Evolutionary conservation across 2,113 vertebrate species (phyloP).

Genomic region (Rhea americana): DNA sequence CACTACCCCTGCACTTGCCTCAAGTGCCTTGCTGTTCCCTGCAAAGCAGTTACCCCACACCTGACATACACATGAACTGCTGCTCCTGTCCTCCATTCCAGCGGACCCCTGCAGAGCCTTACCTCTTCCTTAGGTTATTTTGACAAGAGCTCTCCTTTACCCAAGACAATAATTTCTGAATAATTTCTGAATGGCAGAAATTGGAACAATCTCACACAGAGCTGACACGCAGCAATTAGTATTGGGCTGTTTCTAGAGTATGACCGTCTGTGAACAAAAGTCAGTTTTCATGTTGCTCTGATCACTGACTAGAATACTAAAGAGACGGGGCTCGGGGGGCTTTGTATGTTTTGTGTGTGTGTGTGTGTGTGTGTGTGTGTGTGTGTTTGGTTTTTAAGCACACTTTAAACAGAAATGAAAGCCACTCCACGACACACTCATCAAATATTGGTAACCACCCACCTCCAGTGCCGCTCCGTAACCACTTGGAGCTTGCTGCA

Average conservation of each 20-base stretch:
- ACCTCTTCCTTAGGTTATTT: background rate
- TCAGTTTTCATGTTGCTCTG: background rate
- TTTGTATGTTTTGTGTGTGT: background rate
- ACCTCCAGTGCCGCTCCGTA: background rate
- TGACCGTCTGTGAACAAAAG: background rate
- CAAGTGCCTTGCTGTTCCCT: background rate
- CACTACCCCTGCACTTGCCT: background rate
- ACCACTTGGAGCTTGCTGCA: background rate
- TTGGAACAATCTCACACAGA: background rate
- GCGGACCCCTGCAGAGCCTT: background rate
- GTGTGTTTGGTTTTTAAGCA: no score
- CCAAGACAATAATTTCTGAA: background rate
- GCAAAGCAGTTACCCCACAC: background rate
- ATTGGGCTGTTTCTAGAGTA: background rate
- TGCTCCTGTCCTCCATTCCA: background rate
- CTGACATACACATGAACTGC: background rate
- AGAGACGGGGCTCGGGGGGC: background rate
- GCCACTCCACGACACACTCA: background rate
- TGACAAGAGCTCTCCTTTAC: background rate
- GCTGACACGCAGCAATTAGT: background rate
- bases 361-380: no score
- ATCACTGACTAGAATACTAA: background rate
- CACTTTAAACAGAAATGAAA: constrained; percentile 10
- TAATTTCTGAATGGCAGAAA: background rate
- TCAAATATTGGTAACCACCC: constrained; percentile 25